These are phyloP conservation scores for Erinaceus europaeus DNA, from an alignment of 2,113 vertebrate genomes.

Conservation along the genomic window DNA sequence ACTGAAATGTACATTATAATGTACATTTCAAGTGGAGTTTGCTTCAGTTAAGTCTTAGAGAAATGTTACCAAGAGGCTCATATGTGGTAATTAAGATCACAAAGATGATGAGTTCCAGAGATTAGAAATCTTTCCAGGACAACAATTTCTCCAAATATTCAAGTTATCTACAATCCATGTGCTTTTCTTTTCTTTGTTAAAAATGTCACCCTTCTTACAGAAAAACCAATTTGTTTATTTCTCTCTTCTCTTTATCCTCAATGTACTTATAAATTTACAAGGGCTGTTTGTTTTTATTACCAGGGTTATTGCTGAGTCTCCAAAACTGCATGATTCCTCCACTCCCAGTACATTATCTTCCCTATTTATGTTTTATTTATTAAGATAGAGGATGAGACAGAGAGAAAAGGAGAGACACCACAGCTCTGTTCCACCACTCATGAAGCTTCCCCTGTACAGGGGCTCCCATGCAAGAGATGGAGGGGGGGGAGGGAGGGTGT, in stretches of 20 bases:
- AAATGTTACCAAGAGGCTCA: background rate
- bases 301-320: no score
- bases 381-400: no score
- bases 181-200: background rate
- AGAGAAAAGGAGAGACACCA: no score
- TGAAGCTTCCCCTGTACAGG: no score
- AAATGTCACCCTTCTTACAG: background rate
- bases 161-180: background rate
- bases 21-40: constrained; percentile 8
- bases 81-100: background rate
- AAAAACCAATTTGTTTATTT: background rate
- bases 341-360: no score
- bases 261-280: background rate
- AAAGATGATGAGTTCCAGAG: background rate
- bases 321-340: no score
- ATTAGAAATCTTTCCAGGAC: background rate
- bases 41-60: background rate
- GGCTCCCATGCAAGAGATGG: no score
- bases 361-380: no score
- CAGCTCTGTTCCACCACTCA: no score
- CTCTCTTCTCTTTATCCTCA: background rate
- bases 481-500: no score
- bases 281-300: no score
- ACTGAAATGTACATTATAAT: background rate
- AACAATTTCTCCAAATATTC: background rate